Evolutionary conservation across 2,888 invertebrate species (phyloP).

Genomic region (Pristionchus mayeri): DNA sequence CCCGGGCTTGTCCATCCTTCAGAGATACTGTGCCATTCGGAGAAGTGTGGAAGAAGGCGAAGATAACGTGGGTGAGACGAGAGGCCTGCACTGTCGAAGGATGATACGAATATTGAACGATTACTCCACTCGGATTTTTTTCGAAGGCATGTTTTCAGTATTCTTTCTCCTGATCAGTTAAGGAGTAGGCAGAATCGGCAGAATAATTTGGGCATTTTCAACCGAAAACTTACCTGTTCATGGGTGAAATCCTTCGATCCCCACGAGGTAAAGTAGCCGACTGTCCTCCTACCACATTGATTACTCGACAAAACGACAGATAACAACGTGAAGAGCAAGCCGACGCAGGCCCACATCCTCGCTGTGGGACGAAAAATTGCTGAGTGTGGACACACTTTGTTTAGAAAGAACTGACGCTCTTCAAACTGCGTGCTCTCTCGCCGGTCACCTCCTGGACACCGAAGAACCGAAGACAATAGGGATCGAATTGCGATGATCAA

Average conservation of each 20-base stretch:
- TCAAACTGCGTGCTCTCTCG: neutral
- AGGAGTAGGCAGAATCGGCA: neutral
- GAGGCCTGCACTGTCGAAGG: slow-evolving; percentile 57
- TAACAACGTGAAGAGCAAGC: neutral
- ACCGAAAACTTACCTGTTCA: slow-evolving; percentile 60
- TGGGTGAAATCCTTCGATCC: slow-evolving; percentile 67
- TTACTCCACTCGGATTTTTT: too few species aligned
- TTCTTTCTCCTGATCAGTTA: neutral
- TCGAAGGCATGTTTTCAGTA: too few species aligned
- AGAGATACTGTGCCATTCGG: slow-evolving; percentile 67
- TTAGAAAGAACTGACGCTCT: neutral
- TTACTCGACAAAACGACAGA: neutral
- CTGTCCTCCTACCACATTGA: slow-evolving; percentile 59
- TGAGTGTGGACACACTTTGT: neutral
- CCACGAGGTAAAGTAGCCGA: slow-evolving; percentile 76
- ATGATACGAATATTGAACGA: too few species aligned
- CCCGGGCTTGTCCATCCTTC: slow-evolving; percentile 58
- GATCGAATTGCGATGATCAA: slow-evolving; percentile 27
- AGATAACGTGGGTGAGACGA: slow-evolving; percentile 73
- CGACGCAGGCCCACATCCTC: neutral
- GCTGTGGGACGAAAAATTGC: neutral
- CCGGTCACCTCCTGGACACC: neutral
- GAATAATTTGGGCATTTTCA: too few species aligned
- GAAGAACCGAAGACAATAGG: neutral
- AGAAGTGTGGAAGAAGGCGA: slow-evolving; percentile 72